A percentile compares a stretch with the other conserved stretches of the same genome.
phyloP scores from a whole-genome alignment of 2,113 vertebrate genomes.

The Chloropsis hardwickii region DNA sequence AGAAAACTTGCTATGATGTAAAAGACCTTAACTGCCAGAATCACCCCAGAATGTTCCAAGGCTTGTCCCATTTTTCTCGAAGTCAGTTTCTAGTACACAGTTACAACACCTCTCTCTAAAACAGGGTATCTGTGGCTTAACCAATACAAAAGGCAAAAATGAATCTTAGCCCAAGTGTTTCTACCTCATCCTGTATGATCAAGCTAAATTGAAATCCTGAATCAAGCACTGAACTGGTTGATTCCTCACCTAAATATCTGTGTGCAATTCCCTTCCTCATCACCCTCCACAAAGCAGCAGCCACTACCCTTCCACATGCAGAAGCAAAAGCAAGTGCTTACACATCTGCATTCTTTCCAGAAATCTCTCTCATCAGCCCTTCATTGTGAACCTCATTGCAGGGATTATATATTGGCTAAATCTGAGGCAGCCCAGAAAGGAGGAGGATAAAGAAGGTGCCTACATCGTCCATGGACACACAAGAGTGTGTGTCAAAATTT shows the following conservation, averaged over 20 bases:
- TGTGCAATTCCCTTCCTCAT: not conserved
- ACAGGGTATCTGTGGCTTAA: not conserved
- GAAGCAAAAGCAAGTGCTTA: not conserved
- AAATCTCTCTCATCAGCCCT: not conserved
- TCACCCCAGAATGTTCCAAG: not conserved
- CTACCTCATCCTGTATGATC: not conserved
- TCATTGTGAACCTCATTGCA: not conserved
- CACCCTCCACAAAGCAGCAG: not conserved
- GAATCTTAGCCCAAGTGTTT: not conserved
- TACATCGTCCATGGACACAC: not conserved
- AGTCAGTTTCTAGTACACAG: not conserved
- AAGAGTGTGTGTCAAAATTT: not conserved
- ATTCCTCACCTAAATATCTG: not conserved
- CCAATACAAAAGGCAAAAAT: not conserved
- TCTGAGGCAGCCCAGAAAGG: not conserved
- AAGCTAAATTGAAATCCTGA: not conserved
- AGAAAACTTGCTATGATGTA: not conserved
- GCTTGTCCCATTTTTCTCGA: not conserved
- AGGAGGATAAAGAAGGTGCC: rapidly evolving
- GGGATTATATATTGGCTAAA: not conserved
- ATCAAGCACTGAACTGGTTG: not conserved
- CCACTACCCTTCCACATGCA: not conserved
- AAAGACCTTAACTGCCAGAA: not conserved
- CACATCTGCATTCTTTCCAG: not conserved
- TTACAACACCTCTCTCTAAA: not conserved